A percentile compares a stretch with the other conserved stretches of the same genome.
These are phyloP conservation scores for Varanus salvator DNA, from an alignment of 2,113 vertebrate genomes.

Conservation along the genomic window DNA sequence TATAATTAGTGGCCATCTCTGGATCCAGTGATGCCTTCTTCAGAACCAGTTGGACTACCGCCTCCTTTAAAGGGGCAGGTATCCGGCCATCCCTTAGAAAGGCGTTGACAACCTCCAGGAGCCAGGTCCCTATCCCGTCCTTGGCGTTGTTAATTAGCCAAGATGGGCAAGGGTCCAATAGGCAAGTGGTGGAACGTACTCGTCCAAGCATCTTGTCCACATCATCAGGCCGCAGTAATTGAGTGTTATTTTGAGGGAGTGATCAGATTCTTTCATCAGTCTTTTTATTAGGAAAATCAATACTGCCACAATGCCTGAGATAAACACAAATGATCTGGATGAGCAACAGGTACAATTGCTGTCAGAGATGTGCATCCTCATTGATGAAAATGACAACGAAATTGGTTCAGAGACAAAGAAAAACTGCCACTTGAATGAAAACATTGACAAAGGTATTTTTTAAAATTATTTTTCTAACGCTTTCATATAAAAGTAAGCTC, in stretches of 20 bases:
- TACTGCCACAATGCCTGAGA: slow-evolving; percentile 83
- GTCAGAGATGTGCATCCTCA: slow-evolving; percentile 95
- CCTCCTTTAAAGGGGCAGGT: too few species aligned
- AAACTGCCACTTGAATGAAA: slow-evolving; percentile 95
- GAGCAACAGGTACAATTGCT: slow-evolving; percentile 92
- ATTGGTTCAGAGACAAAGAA: slow-evolving; percentile 94
- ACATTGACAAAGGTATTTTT: slow-evolving; percentile 91
- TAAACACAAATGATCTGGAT: slow-evolving; percentile 85
- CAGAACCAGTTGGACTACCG: too few species aligned
- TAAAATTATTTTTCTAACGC: not conserved
- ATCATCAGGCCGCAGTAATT: not conserved
- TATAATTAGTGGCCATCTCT: too few species aligned
- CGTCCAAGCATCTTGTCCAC: too few species aligned
- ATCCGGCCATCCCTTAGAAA: too few species aligned
- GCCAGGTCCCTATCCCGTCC: too few species aligned
- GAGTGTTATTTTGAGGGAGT: not conserved
- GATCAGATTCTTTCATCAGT: not conserved
- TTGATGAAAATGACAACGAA: slow-evolving; percentile 87
- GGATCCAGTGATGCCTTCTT: too few species aligned
- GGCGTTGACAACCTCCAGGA: too few species aligned
- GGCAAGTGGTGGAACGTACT: too few species aligned
- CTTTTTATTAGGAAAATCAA: not conserved
- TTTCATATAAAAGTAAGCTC: not conserved
- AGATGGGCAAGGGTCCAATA: too few species aligned
- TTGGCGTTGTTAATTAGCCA: too few species aligned